Conservation (phyloP, 2,888 invertebrate species). For the Tipula confusa region DNA sequence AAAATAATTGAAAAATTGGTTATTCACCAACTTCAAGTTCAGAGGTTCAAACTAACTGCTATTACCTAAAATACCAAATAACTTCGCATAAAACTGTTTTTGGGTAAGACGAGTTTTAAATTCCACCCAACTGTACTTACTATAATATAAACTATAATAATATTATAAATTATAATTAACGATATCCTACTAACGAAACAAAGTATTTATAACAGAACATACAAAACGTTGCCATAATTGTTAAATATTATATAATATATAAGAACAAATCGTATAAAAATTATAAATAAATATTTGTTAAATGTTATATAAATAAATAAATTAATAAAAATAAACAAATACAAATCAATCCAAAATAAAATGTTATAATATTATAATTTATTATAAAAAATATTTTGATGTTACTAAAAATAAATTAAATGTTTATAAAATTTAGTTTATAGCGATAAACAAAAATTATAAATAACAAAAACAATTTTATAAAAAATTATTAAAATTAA, state of each 20-base stretch:
- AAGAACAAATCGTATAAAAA: background rate
- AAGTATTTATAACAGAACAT: background rate
- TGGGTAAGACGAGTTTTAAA: background rate
- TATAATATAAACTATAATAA: background rate
- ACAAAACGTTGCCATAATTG: constrained; percentile 21
- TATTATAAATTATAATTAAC: too few species aligned
- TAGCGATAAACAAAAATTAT: background rate
- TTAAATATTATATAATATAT: background rate
- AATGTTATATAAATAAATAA: background rate
- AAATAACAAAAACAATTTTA: background rate
- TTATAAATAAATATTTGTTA: background rate
- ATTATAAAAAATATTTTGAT: background rate
- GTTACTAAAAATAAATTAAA: background rate
- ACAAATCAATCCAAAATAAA: background rate
- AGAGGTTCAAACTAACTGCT: too few species aligned
- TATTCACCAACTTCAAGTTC: too few species aligned
- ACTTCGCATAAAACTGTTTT: background rate
- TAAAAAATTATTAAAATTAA: background rate
- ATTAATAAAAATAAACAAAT: background rate
- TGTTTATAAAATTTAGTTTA: background rate
- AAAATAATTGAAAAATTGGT: too few species aligned
- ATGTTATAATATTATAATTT: background rate
- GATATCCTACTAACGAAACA: background rate
- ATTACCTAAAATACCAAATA: too few species aligned
- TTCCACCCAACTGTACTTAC: background rate